These are phyloP conservation scores for Rhinichthys klamathensis DNA, from an alignment of 2,113 vertebrate species.

Conservation along the genomic window DNA sequence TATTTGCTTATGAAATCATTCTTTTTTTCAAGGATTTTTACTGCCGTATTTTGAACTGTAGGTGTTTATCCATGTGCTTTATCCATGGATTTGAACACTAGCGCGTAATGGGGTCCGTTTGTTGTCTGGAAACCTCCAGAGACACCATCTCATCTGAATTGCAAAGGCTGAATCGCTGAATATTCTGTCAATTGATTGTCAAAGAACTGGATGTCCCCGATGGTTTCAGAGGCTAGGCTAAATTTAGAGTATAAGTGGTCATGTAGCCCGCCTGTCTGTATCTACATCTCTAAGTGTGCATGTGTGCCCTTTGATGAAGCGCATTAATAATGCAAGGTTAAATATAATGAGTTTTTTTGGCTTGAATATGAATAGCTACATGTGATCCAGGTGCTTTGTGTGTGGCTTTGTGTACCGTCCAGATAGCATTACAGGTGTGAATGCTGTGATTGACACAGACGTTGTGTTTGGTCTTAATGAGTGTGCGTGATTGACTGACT, in stretches of 20 bases:
- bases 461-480: background rate
- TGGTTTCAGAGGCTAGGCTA: background rate
- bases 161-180: constrained; percentile 40
- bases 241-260: background rate
- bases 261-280: constrained; percentile 27
- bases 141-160: constrained; percentile 59
- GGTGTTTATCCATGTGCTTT: background rate
- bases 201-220: constrained; percentile 27
- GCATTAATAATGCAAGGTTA: constrained; percentile 46
- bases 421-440: constrained; percentile 41
- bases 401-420: constrained; percentile 29
- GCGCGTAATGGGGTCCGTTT: background rate
- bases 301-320: constrained; percentile 35
- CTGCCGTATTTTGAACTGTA: background rate
- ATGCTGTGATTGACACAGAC: constrained; percentile 10
- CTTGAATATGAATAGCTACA: constrained; percentile 27
- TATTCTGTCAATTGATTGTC: constrained; percentile 52
- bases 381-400: constrained; percentile 28
- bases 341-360: constrained; percentile 22
- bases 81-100: constrained; percentile 2
- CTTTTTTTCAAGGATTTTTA: background rate
- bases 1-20: too few relatives aligned
- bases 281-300: constrained; percentile 29
- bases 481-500: background rate
- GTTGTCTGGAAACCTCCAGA: constrained; percentile 1